Conservation (phyloP, 92 coral and sea anemone genomes). For the Desmophyllum pertusum region DNA sequence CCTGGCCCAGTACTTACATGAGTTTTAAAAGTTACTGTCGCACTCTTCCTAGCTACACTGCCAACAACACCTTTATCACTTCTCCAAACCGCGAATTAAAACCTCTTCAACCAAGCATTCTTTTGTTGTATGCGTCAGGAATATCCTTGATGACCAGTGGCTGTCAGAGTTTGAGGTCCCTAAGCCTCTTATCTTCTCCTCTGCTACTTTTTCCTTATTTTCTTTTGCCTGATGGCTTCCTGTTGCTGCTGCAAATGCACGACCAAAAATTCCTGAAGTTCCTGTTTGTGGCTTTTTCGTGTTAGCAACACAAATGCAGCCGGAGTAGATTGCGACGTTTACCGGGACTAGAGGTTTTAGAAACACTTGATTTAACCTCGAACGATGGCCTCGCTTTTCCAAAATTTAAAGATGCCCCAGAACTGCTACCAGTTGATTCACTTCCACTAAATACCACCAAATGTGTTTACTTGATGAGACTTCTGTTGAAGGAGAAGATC, state of each 20-base stretch:
- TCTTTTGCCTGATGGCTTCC: constrained; percentile 6
- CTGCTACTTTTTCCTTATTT: constrained; percentile 16
- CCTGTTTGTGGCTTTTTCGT: background rate
- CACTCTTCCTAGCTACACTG: constrained; percentile 65
- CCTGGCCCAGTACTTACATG: constrained; percentile 94
- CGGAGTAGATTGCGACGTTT: background rate
- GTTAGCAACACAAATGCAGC: background rate
- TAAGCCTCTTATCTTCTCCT: background rate
- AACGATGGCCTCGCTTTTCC: background rate
- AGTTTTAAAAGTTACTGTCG: constrained; percentile 73
- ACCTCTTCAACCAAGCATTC: constrained; percentile 72
- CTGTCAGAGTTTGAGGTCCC: constrained; percentile 60
- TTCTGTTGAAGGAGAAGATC: background rate
- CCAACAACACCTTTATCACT: constrained; percentile 74
- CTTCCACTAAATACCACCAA: background rate
- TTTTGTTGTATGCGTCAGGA: constrained; percentile 72
- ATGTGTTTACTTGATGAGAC: background rate
- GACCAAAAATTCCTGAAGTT: constrained; percentile 24
- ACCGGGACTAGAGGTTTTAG: constrained; percentile 32
- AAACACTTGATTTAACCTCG: background rate
- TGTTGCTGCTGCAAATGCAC: background rate
- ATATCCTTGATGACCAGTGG: constrained; percentile 79
- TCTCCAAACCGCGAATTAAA: constrained; percentile 86
- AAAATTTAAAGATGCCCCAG: background rate
- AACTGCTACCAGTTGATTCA: background rate